Evolutionary conservation across 2,113 vertebrate genomes (phyloP).

Genomic region (Morone chrysops): DNA sequence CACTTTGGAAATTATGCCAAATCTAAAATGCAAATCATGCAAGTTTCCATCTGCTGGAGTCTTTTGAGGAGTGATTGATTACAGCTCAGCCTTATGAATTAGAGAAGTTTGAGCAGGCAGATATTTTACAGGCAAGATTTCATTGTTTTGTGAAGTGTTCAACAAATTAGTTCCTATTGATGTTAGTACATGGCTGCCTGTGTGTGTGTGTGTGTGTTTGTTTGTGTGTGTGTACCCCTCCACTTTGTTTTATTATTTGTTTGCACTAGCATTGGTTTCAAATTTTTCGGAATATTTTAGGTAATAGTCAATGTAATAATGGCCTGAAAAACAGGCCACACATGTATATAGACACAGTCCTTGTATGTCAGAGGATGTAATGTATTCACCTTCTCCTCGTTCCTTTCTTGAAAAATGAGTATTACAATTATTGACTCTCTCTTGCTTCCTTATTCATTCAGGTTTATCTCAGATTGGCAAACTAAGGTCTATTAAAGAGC

Average conservation of each 20-base stretch:
- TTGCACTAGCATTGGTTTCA: not conserved
- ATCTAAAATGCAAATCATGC: conserved; percentile 37
- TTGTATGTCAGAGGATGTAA: not conserved
- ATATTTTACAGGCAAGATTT: conserved; percentile 16
- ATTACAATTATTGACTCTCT: not conserved
- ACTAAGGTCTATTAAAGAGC: conserved; percentile 27
- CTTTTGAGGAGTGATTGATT: conserved; percentile 4
- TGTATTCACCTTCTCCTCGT: not conserved
- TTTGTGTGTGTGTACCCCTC: not conserved
- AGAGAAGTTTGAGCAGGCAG: not conserved
- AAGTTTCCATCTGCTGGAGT: conserved; percentile 45
- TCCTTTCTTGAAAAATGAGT: not conserved
- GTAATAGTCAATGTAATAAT: not conserved
- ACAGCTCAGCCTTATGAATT: not conserved
- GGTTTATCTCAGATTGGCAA: conserved; percentile 31
- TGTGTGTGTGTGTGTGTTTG: not conserved
- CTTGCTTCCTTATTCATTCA: conserved; percentile 12
- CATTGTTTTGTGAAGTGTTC: not conserved
- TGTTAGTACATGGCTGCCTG: not conserved
- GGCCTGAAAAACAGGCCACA: not conserved
- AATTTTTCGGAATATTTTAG: not conserved
- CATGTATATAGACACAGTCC: not conserved
- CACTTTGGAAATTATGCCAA: conserved; percentile 8
- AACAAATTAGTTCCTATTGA: conserved; percentile 1
- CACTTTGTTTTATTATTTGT: not conserved